phyloP scores from a whole-genome alignment of 2,113 vertebrate genomes.

The Neoarius graeffei region DNA sequence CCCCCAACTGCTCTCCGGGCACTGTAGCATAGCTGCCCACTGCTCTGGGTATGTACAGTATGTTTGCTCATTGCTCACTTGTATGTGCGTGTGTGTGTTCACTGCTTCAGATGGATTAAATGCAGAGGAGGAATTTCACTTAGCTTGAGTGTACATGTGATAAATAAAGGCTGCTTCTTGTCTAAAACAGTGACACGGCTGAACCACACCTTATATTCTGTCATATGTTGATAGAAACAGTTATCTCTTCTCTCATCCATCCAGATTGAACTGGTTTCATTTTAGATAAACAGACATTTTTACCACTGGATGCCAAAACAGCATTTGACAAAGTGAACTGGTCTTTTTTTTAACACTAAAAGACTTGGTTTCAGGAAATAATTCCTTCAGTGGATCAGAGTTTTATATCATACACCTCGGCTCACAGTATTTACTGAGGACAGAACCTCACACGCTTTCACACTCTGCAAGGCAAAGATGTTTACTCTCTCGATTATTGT shows the following conservation, averaged over 20 bases:
- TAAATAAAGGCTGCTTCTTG: too few species aligned
- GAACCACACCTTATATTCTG: neutral
- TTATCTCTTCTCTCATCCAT: neutral
- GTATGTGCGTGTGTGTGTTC: too few species aligned
- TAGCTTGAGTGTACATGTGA: too few species aligned
- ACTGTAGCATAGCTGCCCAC: too few species aligned
- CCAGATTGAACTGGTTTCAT: neutral
- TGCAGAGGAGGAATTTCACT: too few species aligned
- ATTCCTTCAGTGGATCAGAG: neutral
- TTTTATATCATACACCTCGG: neutral
- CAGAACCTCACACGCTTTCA: neutral
- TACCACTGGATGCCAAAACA: neutral
- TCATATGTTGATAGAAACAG: neutral
- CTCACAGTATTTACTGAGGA: neutral
- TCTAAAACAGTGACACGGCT: neutral
- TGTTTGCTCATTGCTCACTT: too few species aligned
- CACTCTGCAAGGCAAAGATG: neutral
- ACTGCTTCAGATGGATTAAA: too few species aligned
- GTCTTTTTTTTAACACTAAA: neutral
- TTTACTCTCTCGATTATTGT: neutral
- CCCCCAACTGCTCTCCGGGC: too few species aligned
- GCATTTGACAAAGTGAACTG: neutral
- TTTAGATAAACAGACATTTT: neutral
- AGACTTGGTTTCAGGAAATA: neutral
- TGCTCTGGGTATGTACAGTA: too few species aligned